Evolutionary conservation across 1,140 invertebrate species (phyloP).

Genomic region (Chlorops oryzae): DNA sequence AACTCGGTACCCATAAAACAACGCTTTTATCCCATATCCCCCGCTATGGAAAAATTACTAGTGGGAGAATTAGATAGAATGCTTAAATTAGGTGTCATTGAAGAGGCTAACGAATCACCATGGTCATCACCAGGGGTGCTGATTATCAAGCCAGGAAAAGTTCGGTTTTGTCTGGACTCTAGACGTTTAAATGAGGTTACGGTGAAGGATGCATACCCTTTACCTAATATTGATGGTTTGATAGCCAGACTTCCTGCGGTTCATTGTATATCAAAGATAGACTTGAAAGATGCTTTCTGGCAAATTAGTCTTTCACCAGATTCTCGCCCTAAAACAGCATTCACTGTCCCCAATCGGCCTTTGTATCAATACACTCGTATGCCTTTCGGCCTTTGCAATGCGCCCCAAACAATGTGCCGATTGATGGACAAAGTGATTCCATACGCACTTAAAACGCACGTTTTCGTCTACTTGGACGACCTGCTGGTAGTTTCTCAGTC

Average conservation of each 20-base stretch:
- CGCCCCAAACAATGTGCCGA: too few relatives aligned
- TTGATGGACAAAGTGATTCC: too few relatives aligned
- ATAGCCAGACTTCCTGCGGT: too few relatives aligned
- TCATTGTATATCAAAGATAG: too few relatives aligned
- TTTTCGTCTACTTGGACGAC: slow-evolving; percentile 49
- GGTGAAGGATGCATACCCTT: not conserved
- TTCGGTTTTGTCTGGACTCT: slow-evolving; percentile 26
- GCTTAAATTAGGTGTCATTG: not conserved
- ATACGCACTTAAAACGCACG: slow-evolving; percentile 18
- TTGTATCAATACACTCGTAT: too few relatives aligned
- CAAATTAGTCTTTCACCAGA: not conserved
- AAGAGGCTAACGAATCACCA: not conserved
- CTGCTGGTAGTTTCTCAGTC: slow-evolving; percentile 40
- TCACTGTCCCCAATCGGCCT: slow-evolving; percentile 17
- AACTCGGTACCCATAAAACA: not conserved
- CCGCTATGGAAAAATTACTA: too few relatives aligned
- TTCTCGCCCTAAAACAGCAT: not conserved
- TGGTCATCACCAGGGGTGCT: slow-evolving; percentile 21
- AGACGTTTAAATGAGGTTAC: not conserved
- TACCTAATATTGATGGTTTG: not conserved
- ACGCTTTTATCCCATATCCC: not conserved
- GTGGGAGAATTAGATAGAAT: not conserved
- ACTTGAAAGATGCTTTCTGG: slow-evolving; percentile 5
- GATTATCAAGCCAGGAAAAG: slow-evolving; percentile 37
- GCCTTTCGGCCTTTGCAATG: too few relatives aligned